phyloP scores from a whole-genome alignment of 2,888 invertebrate genomes.

The Agrotis puta region DNA sequence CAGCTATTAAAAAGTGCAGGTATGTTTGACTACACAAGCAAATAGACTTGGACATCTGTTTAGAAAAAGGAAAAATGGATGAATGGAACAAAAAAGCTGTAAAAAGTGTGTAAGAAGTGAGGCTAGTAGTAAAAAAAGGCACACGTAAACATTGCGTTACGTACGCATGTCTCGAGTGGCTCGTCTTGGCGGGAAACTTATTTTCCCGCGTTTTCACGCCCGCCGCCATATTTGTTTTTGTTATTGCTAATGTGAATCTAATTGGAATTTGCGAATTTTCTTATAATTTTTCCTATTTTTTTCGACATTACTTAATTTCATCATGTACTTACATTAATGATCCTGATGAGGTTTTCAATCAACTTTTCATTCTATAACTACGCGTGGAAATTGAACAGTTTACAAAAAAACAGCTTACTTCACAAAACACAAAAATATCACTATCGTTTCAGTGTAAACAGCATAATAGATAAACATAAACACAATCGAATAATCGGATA shows the following conservation, averaged over 20 bases:
- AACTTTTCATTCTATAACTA: neutral
- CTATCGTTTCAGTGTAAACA: constrained; percentile 39
- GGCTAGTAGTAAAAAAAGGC: constrained; percentile 63
- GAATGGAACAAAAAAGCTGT: constrained; percentile 55
- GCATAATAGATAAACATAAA: constrained; percentile 61
- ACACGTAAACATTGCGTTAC: constrained; percentile 83
- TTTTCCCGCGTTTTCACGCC: constrained; percentile 87
- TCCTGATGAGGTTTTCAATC: neutral
- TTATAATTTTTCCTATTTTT: constrained; percentile 10
- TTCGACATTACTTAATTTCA: neutral
- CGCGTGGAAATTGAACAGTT: neutral
- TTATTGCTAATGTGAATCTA: constrained; percentile 80
- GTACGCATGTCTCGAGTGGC: constrained; percentile 85
- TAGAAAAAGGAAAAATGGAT: constrained; percentile 56
- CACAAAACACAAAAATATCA: constrained; percentile 46
- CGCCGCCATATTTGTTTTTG: constrained; percentile 78
- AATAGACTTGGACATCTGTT: constrained; percentile 41
- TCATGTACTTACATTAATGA: neutral
- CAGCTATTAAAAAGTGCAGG: constrained; percentile 25
- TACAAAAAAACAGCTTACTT: neutral
- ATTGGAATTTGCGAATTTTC: constrained; percentile 74
- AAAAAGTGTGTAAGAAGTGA: constrained; percentile 57
- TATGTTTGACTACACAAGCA: constrained; percentile 38
- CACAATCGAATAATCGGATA: constrained; percentile 75
- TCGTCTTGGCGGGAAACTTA: constrained; percentile 87